These are phyloP conservation scores for Drosophila pseudotalamancana DNA, from an alignment of 2,888 invertebrate genomes.

Conservation along the genomic window DNA sequence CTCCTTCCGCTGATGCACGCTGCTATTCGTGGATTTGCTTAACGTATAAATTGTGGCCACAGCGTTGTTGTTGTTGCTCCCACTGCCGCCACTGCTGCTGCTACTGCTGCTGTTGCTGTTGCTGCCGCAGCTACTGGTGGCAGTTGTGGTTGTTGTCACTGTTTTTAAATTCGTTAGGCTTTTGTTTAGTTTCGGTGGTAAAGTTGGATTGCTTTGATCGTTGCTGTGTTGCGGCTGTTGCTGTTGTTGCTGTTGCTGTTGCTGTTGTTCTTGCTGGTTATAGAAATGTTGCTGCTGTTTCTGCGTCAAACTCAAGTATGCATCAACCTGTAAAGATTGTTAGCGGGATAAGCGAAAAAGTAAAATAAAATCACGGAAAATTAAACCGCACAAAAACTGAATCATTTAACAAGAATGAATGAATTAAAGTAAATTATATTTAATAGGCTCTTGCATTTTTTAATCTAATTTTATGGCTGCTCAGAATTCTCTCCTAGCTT, in stretches of 20 bases:
- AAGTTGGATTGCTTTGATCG: slow-evolving; percentile 77
- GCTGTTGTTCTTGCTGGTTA: slow-evolving; percentile 61
- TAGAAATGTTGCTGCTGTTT: slow-evolving; percentile 79
- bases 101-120: slow-evolving; percentile 22
- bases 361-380: background rate
- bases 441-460: no score
- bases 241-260: slow-evolving; percentile 46
- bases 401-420: background rate
- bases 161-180: slow-evolving; percentile 83
- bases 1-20: slow-evolving; percentile 54
- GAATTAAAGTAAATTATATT: no score
- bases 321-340: slow-evolving; percentile 75
- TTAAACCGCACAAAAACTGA: background rate
- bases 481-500: no score
- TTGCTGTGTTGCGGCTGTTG: slow-evolving; percentile 35
- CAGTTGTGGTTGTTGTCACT: slow-evolving; percentile 45
- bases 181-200: slow-evolving; percentile 85
- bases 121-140: slow-evolving; percentile 32
- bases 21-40: slow-evolving; percentile 66
- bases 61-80: slow-evolving; percentile 55
- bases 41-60: slow-evolving; percentile 80
- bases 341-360: slow-evolving; percentile 15
- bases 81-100: slow-evolving; percentile 30
- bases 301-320: slow-evolving; percentile 80
- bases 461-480: no score